Base-by-base conservation (phyloP, 2,797 vertebrate species). In the Sparidentex hasta region DNA sequence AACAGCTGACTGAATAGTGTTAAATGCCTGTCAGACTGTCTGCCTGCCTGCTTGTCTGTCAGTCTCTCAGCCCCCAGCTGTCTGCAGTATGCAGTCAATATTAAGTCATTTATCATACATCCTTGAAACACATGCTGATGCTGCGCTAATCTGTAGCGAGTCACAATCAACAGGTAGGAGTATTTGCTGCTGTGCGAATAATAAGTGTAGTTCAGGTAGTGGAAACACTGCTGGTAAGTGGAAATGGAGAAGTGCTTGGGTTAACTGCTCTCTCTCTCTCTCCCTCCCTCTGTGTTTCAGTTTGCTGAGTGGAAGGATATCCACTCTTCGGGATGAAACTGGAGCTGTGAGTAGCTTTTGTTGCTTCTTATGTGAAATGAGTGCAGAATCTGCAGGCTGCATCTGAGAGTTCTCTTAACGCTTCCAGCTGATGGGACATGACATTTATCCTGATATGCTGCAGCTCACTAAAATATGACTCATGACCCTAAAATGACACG, bases 301-400 rank as follows among this genome's bases (percentile, higher is more conserved):
- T 94, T 97, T 99, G 92, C 96, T 99, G 84, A 99, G 98, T 89
- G 98, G 98, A 91, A 97, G 98, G 95, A 99, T 99, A 94, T 99
- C 98, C 80, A 98, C 98, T 56, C 96, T 99, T 80, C 96, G 98
- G 84, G 98, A 99, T 95, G 98, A 99, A 97, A 99, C 98, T 95
- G 98, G 98, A 97, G 98, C 98, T 90, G 98, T 99, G 90, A 99
- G 98, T 98, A 80, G 44, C 46, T n/a, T 76, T 76, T 77, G 64
- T 87, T 72, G 48, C 70, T 69, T 71, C 46, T 67, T 63, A n/a
- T 70, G 72, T 7, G 41, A 74, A 85, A 74, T 9, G 44, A 62
- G 78, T 38, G 44, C 72, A 80, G 48, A 9, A 47, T 80, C 43
- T 54, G 18, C 48, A 67, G 38, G 27, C 43, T 9, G 41, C 61